A percentile compares a stretch with the other conserved stretches of the same genome.
phyloP scores from a whole-genome alignment of 2,797 vertebrate species.

The Paratrypauchen microcephalus region DNA sequence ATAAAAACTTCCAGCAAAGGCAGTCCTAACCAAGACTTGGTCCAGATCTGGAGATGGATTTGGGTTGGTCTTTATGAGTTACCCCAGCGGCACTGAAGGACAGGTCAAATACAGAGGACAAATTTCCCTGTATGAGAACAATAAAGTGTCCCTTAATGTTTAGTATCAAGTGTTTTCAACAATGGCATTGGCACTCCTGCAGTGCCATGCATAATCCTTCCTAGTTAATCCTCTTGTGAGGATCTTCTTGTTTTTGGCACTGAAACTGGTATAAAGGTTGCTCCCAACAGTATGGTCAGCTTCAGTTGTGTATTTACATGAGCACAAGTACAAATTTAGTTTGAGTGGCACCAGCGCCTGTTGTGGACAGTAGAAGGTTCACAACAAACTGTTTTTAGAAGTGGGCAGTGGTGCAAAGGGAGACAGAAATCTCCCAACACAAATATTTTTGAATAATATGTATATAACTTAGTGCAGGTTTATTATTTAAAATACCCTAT shows the following conservation, averaged over 20 bases:
- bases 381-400: conserved; percentile 9
- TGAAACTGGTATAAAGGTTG: background rate
- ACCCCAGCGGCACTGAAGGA: too few species aligned
- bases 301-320: conserved; percentile 1
- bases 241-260: background rate
- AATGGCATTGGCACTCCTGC: too few species aligned
- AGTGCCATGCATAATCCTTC: too few species aligned
- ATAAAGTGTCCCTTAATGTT: too few species aligned
- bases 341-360: conserved; percentile 10
- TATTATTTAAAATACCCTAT: background rate
- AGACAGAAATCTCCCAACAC: background rate
- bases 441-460: background rate
- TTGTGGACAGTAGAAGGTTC: background rate
- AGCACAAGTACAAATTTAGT: background rate
- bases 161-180: too few species aligned
- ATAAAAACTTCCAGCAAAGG: too few species aligned
- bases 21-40: too few species aligned
- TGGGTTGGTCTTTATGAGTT: too few species aligned
- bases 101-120: too few species aligned
- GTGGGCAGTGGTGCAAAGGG: background rate
- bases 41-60: too few species aligned
- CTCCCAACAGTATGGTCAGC: background rate
- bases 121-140: too few species aligned
- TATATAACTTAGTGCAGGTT: background rate
- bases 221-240: too few species aligned